phyloP scores from a whole-genome alignment of 2,888 invertebrate species.

The Kuschelorhynchus macadamiae region DNA sequence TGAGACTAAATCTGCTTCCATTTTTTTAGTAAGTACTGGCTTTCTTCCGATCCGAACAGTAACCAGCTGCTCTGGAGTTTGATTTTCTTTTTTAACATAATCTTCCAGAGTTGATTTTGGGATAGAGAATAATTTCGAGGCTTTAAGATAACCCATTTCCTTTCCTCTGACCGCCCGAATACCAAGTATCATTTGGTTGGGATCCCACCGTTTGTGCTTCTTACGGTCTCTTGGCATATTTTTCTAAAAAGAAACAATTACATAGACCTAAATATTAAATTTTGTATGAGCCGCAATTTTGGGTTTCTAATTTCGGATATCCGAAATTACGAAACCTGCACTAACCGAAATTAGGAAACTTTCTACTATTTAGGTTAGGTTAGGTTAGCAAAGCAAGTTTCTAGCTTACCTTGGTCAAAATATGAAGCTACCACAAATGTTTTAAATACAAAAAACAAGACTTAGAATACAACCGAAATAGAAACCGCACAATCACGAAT shows the following conservation, averaged over 20 bases:
- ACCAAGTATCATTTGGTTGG: constrained; percentile 5
- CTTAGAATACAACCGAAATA: too few species aligned
- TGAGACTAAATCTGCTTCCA: constrained; percentile 3
- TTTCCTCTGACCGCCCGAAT: not conserved
- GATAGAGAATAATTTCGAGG: not conserved
- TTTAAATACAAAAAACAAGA: too few species aligned
- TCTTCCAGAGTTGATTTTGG: constrained; percentile 13
- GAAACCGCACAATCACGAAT: too few species aligned
- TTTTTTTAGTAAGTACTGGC: not conserved
- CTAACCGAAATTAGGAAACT: constrained; percentile 1
- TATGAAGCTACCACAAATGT: too few species aligned
- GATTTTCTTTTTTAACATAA: constrained; percentile 1
- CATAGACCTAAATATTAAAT: not conserved
- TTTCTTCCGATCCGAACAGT: not conserved
- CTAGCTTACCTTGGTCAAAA: too few species aligned
- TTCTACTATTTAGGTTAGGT: not conserved
- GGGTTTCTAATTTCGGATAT: not conserved
- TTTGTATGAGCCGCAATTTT: not conserved
- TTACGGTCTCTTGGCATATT: not conserved
- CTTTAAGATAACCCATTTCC: constrained; percentile 2
- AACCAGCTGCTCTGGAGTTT: constrained; percentile 7
- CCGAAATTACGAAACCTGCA: too few species aligned
- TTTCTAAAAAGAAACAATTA: not conserved
- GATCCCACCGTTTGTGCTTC: constrained; percentile 2
- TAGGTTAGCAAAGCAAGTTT: too few species aligned